Evolutionary conservation across 30 jellyfish, hydroid and myxozoan genomes (phyloP).

Genomic region (Hydractinia echinata): DNA sequence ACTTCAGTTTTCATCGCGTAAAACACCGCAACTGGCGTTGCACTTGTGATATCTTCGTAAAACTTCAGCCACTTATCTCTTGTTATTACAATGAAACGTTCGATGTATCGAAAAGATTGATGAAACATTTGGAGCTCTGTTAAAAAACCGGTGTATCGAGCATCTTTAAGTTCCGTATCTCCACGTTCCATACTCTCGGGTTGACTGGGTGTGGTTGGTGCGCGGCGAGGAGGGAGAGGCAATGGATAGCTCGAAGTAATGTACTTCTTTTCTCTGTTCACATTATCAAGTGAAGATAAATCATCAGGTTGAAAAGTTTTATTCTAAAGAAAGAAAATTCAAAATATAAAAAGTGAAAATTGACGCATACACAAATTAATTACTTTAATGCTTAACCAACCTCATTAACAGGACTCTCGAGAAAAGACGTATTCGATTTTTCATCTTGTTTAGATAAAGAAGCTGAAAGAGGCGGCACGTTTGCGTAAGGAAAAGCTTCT

Average conservation of each 20-base stretch:
- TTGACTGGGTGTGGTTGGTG: constrained; percentile 2
- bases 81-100: constrained; percentile 27
- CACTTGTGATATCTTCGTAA: constrained; percentile 25
- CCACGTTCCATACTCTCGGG: background rate
- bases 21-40: constrained; percentile 20
- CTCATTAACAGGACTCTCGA: no score
- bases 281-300: background rate
- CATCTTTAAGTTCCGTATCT: constrained; percentile 17
- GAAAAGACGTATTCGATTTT: background rate
- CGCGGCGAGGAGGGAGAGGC: constrained; percentile 5
- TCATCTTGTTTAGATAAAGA: background rate
- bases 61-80: constrained; percentile 40
- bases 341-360: background rate
- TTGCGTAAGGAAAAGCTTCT: constrained; percentile 32
- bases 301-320: background rate
- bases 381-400: background rate
- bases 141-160: constrained; percentile 9
- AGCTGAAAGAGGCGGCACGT: constrained; percentile 28
- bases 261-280: background rate
- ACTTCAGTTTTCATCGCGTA: constrained; percentile 20
- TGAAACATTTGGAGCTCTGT: constrained; percentile 30
- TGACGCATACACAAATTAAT: background rate
- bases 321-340: background rate
- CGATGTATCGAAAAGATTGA: constrained; percentile 38
- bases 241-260: background rate